These are phyloP conservation scores for Hydriomena furcata DNA, from an alignment of 2,888 invertebrate species.

Conservation along the genomic window DNA sequence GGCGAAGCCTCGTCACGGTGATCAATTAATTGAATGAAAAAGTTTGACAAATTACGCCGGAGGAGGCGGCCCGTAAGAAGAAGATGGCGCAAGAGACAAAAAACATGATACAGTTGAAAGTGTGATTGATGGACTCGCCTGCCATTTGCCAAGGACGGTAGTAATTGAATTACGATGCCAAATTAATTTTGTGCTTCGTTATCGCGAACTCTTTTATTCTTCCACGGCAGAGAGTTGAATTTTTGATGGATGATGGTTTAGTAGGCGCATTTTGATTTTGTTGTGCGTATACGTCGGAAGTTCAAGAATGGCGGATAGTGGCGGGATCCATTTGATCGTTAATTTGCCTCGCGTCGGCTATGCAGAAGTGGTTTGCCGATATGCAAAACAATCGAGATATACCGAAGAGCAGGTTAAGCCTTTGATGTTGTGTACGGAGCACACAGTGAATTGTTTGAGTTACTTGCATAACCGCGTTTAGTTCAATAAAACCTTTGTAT, in stretches of 20 bases:
- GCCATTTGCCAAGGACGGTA: slow-evolving; percentile 61
- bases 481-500: neutral
- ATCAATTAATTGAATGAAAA: slow-evolving; percentile 74
- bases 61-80: slow-evolving; percentile 60
- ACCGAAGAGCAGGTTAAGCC: slow-evolving; percentile 54
- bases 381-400: slow-evolving; percentile 78
- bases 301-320: slow-evolving; percentile 52
- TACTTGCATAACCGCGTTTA: slow-evolving; percentile 24
- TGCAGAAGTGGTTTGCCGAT: slow-evolving; percentile 63
- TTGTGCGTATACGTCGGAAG: slow-evolving; percentile 52
- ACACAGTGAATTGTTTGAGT: slow-evolving; percentile 38
- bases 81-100: slow-evolving; percentile 59
- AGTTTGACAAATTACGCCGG: slow-evolving; percentile 72
- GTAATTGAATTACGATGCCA: slow-evolving; percentile 77
- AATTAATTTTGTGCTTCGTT: slow-evolving; percentile 51
- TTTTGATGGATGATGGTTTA: slow-evolving; percentile 39
- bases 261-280: slow-evolving; percentile 40
- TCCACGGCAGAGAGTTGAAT: slow-evolving; percentile 51
- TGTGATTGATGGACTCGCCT: slow-evolving; percentile 75
- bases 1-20: slow-evolving; percentile 49
- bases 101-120: slow-evolving; percentile 79
- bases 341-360: slow-evolving; percentile 70
- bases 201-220: slow-evolving; percentile 48
- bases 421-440: slow-evolving; percentile 41
- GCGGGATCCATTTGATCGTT: slow-evolving; percentile 72